Conservation (phyloP, 2,797 vertebrate species). For the Malacoraja senta region DNA sequence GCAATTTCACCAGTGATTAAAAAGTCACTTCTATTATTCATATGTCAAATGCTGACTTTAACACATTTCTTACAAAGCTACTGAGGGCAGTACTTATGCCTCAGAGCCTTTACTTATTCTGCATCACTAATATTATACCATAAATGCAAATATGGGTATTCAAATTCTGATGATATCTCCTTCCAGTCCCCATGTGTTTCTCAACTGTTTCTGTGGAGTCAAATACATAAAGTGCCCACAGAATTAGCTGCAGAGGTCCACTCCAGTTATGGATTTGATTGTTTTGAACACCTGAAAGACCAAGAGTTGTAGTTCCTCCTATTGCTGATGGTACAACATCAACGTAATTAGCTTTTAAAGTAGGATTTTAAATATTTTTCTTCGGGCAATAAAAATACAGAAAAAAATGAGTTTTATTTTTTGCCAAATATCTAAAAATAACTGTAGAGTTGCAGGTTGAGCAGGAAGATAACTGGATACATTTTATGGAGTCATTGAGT, state of each 20-base stretch:
- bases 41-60: constrained; percentile 31
- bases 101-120: background rate
- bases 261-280: background rate
- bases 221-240: background rate
- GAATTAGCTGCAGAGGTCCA: background rate
- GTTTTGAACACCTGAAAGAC: background rate
- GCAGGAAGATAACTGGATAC: too few species aligned
- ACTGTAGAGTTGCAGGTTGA: background rate
- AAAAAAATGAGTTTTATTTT: background rate
- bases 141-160: background rate
- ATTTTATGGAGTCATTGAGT: too few species aligned
- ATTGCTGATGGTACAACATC: background rate
- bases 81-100: constrained; percentile 5
- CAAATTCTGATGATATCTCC: background rate
- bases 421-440: background rate
- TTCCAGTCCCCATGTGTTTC: background rate
- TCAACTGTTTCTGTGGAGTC: background rate
- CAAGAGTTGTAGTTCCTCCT: background rate
- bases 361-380: background rate
- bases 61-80: constrained; percentile 26
- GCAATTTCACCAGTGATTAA: constrained; percentile 31
- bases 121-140: constrained; percentile 10
- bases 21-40: constrained; percentile 34
- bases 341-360: background rate
- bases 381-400: background rate